Evolutionary conservation across 2,797 vertebrate genomes (phyloP).

Genomic region (Martes flavigula): DNA sequence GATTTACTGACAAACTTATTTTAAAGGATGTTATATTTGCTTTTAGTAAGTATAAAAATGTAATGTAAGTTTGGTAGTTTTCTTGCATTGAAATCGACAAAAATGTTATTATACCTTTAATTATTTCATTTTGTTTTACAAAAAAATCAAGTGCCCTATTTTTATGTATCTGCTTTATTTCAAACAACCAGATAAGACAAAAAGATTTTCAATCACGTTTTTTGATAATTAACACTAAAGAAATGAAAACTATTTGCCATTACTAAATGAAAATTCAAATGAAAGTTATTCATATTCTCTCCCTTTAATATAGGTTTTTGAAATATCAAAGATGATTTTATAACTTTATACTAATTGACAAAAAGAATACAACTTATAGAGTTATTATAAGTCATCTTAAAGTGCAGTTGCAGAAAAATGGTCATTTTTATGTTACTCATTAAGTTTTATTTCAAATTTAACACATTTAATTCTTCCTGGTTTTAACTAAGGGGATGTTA

Average conservation of each 20-base stretch:
- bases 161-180: background rate
- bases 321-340: background rate
- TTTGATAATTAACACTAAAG: background rate
- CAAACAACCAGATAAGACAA: background rate
- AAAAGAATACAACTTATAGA: background rate
- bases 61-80: background rate
- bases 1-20: background rate
- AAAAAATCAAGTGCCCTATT: background rate
- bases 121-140: constrained; percentile 26
- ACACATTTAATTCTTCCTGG: background rate
- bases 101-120: background rate
- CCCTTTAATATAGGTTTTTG: background rate
- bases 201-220: background rate
- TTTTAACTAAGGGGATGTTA: background rate
- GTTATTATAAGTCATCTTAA: background rate
- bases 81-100: background rate
- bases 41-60: background rate
- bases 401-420: background rate
- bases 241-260: background rate
- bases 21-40: background rate
- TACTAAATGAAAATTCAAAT: background rate
- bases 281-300: background rate
- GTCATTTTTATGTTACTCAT: background rate
- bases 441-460: constrained; percentile 14
- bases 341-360: background rate